phyloP scores from a whole-genome alignment of 2,113 vertebrate genomes.

The Setophaga coronata region DNA sequence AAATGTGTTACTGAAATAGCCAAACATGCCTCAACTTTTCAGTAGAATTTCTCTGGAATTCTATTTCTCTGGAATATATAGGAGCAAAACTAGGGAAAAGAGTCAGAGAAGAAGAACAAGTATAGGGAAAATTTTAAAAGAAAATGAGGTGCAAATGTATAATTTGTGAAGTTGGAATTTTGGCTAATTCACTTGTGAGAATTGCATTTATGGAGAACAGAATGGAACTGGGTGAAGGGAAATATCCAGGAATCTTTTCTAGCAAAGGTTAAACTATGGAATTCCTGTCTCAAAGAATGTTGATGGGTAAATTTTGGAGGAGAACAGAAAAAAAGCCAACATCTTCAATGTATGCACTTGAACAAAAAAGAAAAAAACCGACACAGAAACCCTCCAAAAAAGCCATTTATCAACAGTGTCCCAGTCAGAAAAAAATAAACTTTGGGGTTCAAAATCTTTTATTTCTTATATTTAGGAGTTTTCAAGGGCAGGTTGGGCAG shows the following conservation, averaged over 20 bases:
- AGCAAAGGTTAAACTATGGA: not conserved
- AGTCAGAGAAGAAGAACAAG: not conserved
- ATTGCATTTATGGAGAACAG: not conserved
- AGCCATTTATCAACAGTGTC: not conserved
- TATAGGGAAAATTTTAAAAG: not conserved
- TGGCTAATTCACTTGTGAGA: not conserved
- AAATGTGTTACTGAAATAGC: not conserved
- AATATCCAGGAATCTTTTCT: not conserved
- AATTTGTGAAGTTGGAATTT: not conserved
- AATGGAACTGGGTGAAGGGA: not conserved
- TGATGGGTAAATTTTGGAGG: not conserved
- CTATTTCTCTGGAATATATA: not conserved
- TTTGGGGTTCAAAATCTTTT: not conserved
- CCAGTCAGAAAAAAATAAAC: not conserved
- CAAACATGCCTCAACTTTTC: not conserved
- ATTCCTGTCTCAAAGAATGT: not conserved
- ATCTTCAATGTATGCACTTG: not conserved
- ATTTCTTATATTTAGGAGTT: not conserved
- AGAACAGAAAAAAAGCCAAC: not conserved
- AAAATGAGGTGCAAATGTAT: not conserved
- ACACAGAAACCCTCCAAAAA: not conserved
- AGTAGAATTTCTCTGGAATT: no score
- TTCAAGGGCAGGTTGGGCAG: rapidly evolving
- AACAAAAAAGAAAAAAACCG: not conserved
- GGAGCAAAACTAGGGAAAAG: not conserved